These are phyloP conservation scores for Melanotus villosus DNA, from an alignment of 2,888 invertebrate species.

Conservation along the genomic window DNA sequence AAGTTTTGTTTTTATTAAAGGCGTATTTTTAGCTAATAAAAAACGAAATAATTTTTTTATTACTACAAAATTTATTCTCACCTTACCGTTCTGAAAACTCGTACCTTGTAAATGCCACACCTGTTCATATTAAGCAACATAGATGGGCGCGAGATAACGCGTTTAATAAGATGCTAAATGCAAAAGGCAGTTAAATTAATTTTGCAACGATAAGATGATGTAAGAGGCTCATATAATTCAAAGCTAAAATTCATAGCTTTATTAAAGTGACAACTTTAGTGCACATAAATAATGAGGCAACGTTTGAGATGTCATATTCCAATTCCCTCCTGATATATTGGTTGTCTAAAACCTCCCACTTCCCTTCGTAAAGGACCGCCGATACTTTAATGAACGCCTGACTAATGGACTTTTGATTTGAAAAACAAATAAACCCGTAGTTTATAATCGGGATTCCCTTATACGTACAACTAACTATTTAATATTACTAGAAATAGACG, in stretches of 20 bases:
- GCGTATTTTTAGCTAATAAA: too few species aligned
- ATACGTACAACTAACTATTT: background rate
- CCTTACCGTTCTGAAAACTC: too few species aligned
- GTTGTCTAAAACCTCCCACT: conserved; percentile 45
- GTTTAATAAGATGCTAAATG: conserved; percentile 33
- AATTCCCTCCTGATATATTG: conserved; percentile 47
- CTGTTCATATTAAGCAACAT: conserved; percentile 22
- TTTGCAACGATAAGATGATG: conserved; percentile 36
- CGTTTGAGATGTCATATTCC: conserved; percentile 52
- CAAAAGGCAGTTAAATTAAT: conserved; percentile 34
- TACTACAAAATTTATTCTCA: too few species aligned
- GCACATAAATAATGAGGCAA: conserved; percentile 50
- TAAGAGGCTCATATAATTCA: conserved; percentile 33
- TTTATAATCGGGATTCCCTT: background rate
- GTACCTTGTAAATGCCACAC: conserved; percentile 15
- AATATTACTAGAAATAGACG: background rate
- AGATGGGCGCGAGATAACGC: conserved; percentile 23
- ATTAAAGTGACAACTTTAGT: conserved; percentile 44
- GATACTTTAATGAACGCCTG: conserved; percentile 32
- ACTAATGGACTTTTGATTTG: conserved; percentile 2
- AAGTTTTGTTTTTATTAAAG: too few species aligned
- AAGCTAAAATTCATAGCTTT: conserved; percentile 39
- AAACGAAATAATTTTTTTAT: too few species aligned
- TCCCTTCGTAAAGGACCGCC: conserved; percentile 38
- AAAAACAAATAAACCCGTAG: background rate